Evolutionary conservation across 1,140 invertebrate genomes (phyloP), one percentile per base, ranked within the genome.

Genomic region (Bombus vancouverensis): DNA sequence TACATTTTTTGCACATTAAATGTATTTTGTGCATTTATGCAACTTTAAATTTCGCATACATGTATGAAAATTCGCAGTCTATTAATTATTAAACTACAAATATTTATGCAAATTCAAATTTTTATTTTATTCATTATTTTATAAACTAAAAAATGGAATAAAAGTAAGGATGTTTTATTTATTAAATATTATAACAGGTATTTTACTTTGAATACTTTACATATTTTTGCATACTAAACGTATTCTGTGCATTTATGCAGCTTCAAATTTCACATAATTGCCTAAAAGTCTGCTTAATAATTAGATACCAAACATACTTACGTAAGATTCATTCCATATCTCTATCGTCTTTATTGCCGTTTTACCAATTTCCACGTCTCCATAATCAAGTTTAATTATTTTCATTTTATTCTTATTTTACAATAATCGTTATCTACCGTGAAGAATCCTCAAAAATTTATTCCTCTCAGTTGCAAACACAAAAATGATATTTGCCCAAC

Each of bases 261-360:
- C 12, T 13, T 4, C 59, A 62, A 62, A 12, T 62, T n/a, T 62
- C 59, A n/a, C 12, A n/a, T 37, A 68, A 22, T 53, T 22, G 18
- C 18, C 18, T 22, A 34, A 66, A 66, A 66, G 13, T 66, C 2
- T 32, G 32, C 32, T 34, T 34, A 32, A 5, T 22, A 71, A 44
- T 72, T 37, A 72, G 12, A n/a, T 72, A 72, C 28, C 2, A n/a
- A 59, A 25, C 1, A 68, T 71, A 79, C 91, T 91, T 81, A 93
- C 91, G 25, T 77, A 81, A 44, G 84, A 91, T n/a, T 91, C 75
- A 81, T 94, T 94, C 34, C 83, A n/a, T 76, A 93, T 89, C 78
- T 91, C 91, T 32, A 94, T 82, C 25, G 85, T 90, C 34, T 90
- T 92, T 28, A 88, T 71, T 81, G 68, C 62, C 4, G 84, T 88